A percentile compares a stretch with the other conserved stretches of the same genome.
These are phyloP conservation scores for Colletes gigas DNA, from an alignment of 1,140 invertebrate species.

Conservation along the genomic window DNA sequence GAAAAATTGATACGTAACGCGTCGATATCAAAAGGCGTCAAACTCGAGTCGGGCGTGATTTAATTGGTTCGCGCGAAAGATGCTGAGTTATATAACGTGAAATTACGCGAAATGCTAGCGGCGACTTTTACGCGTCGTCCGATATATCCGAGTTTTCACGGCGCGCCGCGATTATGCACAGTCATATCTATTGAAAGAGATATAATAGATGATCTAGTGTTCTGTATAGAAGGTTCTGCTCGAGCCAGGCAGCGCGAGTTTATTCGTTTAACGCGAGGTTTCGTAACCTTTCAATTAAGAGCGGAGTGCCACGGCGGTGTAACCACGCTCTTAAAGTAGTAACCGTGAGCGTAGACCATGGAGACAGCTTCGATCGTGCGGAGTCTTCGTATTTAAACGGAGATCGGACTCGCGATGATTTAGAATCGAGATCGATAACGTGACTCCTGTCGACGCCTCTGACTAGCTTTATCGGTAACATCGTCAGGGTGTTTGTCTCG, in stretches of 20 bases:
- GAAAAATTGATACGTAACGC: too few species aligned
- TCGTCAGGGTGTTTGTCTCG: constrained; percentile 36
- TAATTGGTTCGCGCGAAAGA: constrained; percentile 18
- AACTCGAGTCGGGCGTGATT: not conserved
- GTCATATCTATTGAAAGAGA: constrained; percentile 11
- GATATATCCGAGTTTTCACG: constrained; percentile 8
- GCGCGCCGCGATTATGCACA: constrained; percentile 18
- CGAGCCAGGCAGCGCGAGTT: constrained; percentile 26
- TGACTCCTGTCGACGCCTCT: constrained; percentile 56
- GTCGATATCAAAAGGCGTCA: not conserved
- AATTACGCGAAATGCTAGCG: constrained; percentile 35
- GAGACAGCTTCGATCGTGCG: not conserved
- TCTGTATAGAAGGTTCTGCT: constrained; percentile 10
- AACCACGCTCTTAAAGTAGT: constrained; percentile 29
- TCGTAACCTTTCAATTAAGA: constrained; percentile 65
- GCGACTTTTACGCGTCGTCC: constrained; percentile 13
- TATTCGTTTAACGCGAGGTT: constrained; percentile 50
- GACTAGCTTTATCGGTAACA: constrained; percentile 41
- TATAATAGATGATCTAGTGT: constrained; percentile 29
- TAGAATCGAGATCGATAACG: constrained; percentile 58
- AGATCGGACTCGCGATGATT: constrained; percentile 46
- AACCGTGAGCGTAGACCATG: constrained; percentile 10
- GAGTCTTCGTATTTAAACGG: not conserved
- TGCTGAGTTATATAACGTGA: constrained; percentile 26
- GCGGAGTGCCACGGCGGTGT: constrained; percentile 30